phyloP scores from a whole-genome alignment of 2,888 invertebrate genomes.

The Branchellion lobata region DNA sequence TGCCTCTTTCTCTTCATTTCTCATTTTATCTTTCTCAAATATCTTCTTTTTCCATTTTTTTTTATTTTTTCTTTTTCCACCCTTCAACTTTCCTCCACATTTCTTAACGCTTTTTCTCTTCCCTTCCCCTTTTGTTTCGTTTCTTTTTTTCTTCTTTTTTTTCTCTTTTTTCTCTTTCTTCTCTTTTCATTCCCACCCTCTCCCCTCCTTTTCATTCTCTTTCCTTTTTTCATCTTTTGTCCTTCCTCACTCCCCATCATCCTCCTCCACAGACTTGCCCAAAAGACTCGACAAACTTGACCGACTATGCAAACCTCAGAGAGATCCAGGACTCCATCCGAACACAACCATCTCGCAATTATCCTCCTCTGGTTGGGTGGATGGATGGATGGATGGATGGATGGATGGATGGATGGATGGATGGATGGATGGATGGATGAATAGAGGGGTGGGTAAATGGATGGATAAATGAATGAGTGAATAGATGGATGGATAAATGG shows the following conservation, averaged over 20 bases:
- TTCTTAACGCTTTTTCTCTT: no score
- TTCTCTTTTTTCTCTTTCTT: not conserved
- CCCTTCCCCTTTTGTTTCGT: no score
- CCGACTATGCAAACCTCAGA: not conserved
- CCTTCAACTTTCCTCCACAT: no score
- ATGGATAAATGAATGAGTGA: no score
- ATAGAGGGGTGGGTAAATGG: no score
- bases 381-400: slow-evolving; percentile 2
- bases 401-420: slow-evolving; percentile 10
- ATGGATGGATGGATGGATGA: slow-evolving; percentile 24
- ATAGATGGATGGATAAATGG: no score
- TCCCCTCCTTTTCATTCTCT: not conserved
- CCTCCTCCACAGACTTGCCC: not conserved
- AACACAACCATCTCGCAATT: not conserved
- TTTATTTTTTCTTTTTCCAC: no score
- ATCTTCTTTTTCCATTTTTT: no score
- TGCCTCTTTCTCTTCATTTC: no score
- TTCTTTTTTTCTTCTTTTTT: not conserved
- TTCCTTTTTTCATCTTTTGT: not conserved
- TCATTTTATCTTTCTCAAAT: no score
- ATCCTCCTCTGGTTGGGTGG: not conserved
- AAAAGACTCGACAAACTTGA: not conserved
- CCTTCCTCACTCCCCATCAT: not conserved
- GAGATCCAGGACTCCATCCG: not conserved
- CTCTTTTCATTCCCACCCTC: not conserved